Base-by-base conservation (phyloP, 2,888 invertebrate genomes). In the Epistrophe eligans region DNA sequence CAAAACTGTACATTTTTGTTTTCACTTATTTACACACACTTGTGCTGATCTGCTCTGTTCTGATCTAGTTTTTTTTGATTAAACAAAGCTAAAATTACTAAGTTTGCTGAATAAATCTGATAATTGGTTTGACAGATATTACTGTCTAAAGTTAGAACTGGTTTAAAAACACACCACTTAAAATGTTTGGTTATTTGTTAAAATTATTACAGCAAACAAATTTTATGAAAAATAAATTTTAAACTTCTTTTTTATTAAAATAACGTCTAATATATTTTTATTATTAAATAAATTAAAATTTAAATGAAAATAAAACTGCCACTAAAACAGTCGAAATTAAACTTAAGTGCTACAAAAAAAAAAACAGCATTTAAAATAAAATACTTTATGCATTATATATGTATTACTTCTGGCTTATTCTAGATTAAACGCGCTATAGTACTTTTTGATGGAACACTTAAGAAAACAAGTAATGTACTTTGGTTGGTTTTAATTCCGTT, bases 401-500 rank as follows among this genome's bases (percentile, higher is more conserved):
- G 6, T 35, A 9, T 35, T 32, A 45, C 45, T 28, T 48, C 32
- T 55, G 15, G 9, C 9, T 19, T 24, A n/a, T 40, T 8, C 8
- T 2, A 40, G 38, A 70, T 70, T 52, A 52, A 70, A 55, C 9
- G 52, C 24, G n/a, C n/a, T 9, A 11, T n/a, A 55, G 15, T 4
- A 11, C 19, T 50, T 38, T 50, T 50, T 67, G 48, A 50, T 67
- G 67, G 50, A 40, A 70, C 70, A 70, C 24, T 55, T 28, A 70
- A 55, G 40, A 19, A 40, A 55, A 55, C 50, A 67, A 67, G 67
- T 35, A 50, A 67, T 38, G 35, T 24, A n/a, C 28, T 55, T 62
- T 40, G 38, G 40, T 55, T 70, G 19, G 38, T 55, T 70, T 70
- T 70, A 55, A 70, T 70, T 55, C 40, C 28, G 43, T 8, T 70